These are phyloP conservation scores for Eurytoma adleriae DNA, from an alignment of 2,888 invertebrate genomes.

Conservation along the genomic window DNA sequence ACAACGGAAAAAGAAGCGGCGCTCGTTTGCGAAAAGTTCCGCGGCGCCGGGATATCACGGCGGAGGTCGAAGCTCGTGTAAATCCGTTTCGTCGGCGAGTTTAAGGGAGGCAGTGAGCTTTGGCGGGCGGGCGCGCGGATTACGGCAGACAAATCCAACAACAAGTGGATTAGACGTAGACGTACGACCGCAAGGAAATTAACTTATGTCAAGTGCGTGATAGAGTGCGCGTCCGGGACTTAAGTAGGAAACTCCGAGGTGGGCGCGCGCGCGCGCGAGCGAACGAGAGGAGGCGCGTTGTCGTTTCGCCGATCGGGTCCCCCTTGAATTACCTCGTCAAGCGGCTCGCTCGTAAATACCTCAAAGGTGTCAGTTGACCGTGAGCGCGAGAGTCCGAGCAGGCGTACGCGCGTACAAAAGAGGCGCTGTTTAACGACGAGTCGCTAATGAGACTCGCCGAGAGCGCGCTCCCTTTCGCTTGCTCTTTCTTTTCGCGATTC, in stretches of 20 bases:
- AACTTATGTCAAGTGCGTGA: constrained; percentile 56
- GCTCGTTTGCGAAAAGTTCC: too few relatives aligned
- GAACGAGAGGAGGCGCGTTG: background rate
- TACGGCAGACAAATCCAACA: constrained; percentile 41
- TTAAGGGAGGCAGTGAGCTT: background rate
- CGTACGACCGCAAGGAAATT: constrained; percentile 54
- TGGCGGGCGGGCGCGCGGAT: constrained; percentile 1
- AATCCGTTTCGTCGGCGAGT: background rate
- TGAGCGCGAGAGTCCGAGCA: constrained; percentile 1
- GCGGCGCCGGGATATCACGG: background rate
- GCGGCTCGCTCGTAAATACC: constrained; percentile 49
- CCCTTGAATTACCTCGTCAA: constrained; percentile 49
- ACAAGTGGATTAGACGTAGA: constrained; percentile 55
- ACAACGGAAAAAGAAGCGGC: too few relatives aligned
- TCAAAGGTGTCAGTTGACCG: constrained; percentile 42
- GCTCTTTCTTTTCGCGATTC: constrained; percentile 19
- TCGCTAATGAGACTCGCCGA: constrained; percentile 49
- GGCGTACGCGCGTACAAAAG: constrained; percentile 5
- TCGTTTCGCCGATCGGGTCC: constrained; percentile 7
- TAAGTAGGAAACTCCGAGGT: constrained; percentile 53
- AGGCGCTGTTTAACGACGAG: constrained; percentile 32
- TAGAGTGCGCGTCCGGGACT: constrained; percentile 56
- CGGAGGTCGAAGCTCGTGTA: background rate
- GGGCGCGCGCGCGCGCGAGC: constrained; percentile 6
- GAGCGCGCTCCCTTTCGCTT: background rate